Evolutionary conservation across 2,113 vertebrate species (phyloP).

Genomic region (Bufo gargarizans): DNA sequence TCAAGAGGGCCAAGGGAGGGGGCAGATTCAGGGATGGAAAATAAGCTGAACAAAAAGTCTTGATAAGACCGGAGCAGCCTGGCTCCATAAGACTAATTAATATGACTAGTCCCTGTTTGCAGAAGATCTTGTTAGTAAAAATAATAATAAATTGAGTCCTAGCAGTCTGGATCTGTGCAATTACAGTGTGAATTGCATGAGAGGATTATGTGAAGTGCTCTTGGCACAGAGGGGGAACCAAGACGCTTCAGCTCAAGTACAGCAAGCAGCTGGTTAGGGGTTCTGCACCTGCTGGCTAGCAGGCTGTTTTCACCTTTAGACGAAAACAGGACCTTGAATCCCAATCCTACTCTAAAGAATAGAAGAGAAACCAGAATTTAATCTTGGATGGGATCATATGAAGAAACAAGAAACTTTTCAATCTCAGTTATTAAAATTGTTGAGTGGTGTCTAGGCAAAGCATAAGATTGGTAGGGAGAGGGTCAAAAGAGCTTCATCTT

Average conservation of each 20-base stretch:
- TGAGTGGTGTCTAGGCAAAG: constrained; percentile 56
- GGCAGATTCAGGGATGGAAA: constrained; percentile 53
- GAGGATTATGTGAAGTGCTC: constrained; percentile 88
- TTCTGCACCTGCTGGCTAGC: constrained; percentile 84
- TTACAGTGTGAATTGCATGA: constrained; percentile 88
- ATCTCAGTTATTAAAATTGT: constrained; percentile 58
- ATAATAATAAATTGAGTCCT: constrained; percentile 74
- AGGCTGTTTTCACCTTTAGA: constrained; percentile 80
- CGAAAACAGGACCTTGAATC: constrained; percentile 70
- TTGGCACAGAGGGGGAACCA: constrained; percentile 77
- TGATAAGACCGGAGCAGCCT: constrained; percentile 69
- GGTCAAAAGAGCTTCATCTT: constrained; percentile 72
- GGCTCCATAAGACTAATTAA: constrained; percentile 77
- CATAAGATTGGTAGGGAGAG: constrained; percentile 63
- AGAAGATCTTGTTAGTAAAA: constrained; percentile 75
- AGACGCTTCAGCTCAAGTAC: constrained; percentile 75
- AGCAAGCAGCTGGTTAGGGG: constrained; percentile 82
- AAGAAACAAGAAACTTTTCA: constrained; percentile 60
- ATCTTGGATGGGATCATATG: constrained; percentile 62
- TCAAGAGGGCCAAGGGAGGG: constrained; percentile 65
- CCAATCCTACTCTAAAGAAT: constrained; percentile 63
- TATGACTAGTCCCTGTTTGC: constrained; percentile 68
- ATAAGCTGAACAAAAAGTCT: constrained; percentile 64
- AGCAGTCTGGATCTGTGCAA: constrained; percentile 79
- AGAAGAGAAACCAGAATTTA: constrained; percentile 60